phyloP scores from a whole-genome alignment of 1,140 invertebrate genomes.

The Phortica variegata region DNA sequence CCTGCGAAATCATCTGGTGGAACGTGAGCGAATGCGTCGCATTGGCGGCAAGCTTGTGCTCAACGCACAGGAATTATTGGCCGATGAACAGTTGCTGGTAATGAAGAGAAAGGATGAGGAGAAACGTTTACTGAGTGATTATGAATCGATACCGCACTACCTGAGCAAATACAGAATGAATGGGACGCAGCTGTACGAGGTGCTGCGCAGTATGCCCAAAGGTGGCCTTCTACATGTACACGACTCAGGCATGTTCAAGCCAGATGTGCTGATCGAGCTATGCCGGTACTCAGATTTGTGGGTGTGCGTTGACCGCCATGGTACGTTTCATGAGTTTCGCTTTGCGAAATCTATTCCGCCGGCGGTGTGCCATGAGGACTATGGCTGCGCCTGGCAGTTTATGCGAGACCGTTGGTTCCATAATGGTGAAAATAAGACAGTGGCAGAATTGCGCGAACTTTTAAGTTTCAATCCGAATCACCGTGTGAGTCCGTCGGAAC shows the following conservation, averaged over 20 bases:
- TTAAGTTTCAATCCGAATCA: constrained; percentile 9
- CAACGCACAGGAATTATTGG: constrained; percentile 19
- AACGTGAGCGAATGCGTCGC: constrained; percentile 13
- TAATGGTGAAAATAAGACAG: neutral
- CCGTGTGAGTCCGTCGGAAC: constrained; percentile 63
- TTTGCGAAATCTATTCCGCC: constrained; percentile 48
- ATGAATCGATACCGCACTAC: constrained; percentile 60
- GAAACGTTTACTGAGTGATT: constrained; percentile 19
- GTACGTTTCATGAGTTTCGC: constrained; percentile 48
- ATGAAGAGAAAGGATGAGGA: constrained; percentile 20
- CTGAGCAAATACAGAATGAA: constrained; percentile 65
- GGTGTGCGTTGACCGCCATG: constrained; percentile 26
- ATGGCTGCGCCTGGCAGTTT: constrained; percentile 62
- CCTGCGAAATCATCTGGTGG: neutral
- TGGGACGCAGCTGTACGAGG: constrained; percentile 66
- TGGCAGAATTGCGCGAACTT: constrained; percentile 1
- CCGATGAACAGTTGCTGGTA: constrained; percentile 20
- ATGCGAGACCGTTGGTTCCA: constrained; percentile 59
- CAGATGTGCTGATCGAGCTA: constrained; percentile 59
- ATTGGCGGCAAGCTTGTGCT: constrained; percentile 23
- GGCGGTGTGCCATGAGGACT: constrained; percentile 9
- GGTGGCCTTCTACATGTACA: constrained; percentile 74
- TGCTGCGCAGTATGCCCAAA: constrained; percentile 70
- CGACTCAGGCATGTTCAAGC: constrained; percentile 65
- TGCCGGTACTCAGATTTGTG: constrained; percentile 20